Evolutionary conservation across 2,888 invertebrate species (phyloP), one percentile per base, ranked within the genome.

Genomic region (Melitaea athalia): DNA sequence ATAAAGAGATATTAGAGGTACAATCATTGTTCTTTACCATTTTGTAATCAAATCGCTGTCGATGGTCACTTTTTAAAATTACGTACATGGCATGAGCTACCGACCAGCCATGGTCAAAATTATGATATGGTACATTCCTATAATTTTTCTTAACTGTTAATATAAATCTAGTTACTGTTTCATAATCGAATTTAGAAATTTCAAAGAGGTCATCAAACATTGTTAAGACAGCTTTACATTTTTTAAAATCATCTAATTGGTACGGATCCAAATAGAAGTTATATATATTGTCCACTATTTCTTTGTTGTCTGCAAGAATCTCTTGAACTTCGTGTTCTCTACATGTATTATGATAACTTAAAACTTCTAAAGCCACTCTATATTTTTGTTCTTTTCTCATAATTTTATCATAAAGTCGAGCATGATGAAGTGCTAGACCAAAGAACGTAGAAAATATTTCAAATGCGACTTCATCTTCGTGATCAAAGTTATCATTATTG

Each of bases 71-170:
- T 84, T 95, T 96, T 64, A 97, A 88, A 60, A 97, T 95, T 4
- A 95, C 94, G 80, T 96, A 97, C 95, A 97, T 96, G 17, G 96
- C 94, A 78, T 97, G 96, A 3, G 97, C 97, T 0, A 97, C 97
- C 0, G 97, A 95, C 93, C 97, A 97, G 0, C 96, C 97, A 80
- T 98, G 97, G 33, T 95, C 95, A 95, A 97, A 98, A 84, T 97
- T 98, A 83, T 98, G 97, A 81, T 97, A 97, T 0, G 97, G 96
- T 0, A 97, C 97, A 42, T 95, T 91, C 10, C 97, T 92, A 82
- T 98, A 97, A 87, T 97, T 97, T 85, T 97, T 97, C 80, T 95
- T 94, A 4, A 97, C 97, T 0, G 97, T 97, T 75, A 97, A 82
- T 2, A 96, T 95, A 80, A 97, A 98, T 65, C 95, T 92, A 42